These are phyloP conservation scores for Dromococcyx pavoninus DNA, from an alignment of 2,797 vertebrate species.

Conservation along the genomic window DNA sequence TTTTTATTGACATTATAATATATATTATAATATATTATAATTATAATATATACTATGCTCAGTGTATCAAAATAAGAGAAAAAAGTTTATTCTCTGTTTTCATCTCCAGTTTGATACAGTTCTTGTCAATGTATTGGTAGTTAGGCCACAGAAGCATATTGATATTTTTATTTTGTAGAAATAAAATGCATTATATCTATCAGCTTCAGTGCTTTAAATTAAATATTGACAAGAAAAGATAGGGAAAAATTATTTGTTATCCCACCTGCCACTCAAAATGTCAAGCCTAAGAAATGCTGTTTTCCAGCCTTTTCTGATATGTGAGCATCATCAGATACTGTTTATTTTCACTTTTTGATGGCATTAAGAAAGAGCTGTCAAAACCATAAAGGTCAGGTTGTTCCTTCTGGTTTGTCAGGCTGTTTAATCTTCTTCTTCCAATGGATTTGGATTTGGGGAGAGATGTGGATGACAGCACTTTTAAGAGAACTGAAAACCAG, in stretches of 20 bases:
- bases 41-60: not conserved
- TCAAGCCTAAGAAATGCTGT: not conserved
- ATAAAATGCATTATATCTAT: not conserved
- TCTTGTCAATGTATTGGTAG: constrained; percentile 33
- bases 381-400: constrained; percentile 32
- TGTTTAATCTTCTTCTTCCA: constrained; percentile 15
- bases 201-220: not conserved
- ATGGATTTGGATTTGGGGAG: not conserved
- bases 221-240: constrained; percentile 33
- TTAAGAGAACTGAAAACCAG: not conserved
- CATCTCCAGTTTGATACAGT: constrained; percentile 1
- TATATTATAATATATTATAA: no score
- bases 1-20: not conserved
- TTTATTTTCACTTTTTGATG: constrained; percentile 1
- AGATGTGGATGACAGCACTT: not conserved
- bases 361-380: not conserved
- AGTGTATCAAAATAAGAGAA: not conserved
- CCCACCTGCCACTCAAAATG: constrained; percentile 48
- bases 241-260: not conserved
- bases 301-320: not conserved
- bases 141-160: constrained; percentile 11
- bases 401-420: constrained; percentile 19
- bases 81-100: not conserved
- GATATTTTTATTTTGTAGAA: not conserved
- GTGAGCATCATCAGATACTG: not conserved